Evolutionary conservation across 2,113 vertebrate genomes (phyloP).

Genomic region (Typhlomys cinereus): DNA sequence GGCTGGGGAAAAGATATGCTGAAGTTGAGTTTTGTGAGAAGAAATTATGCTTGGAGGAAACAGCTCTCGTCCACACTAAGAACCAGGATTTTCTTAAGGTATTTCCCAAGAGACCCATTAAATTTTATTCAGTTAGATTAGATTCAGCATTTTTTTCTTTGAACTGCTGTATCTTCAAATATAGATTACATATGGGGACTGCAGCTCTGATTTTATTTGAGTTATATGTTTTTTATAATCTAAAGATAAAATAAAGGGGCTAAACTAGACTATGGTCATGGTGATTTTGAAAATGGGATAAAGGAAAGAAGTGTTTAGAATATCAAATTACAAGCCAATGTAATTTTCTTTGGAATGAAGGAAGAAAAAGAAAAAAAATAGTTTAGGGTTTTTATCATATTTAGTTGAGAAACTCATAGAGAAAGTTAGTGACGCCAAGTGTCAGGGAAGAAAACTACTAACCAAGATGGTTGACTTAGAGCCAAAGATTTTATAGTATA

Average conservation of each 20-base stretch:
- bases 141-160: not conserved
- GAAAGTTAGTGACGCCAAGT: not conserved
- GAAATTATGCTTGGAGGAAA: not conserved
- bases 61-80: not conserved
- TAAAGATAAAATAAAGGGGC: not conserved
- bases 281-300: not conserved
- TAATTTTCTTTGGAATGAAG: not conserved
- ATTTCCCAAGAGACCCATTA: not conserved
- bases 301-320: not conserved
- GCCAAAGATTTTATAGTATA: not conserved
- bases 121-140: not conserved
- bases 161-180: not conserved
- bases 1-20: not conserved
- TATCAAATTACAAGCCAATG: not conserved
- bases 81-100: not conserved
- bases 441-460: not conserved
- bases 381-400: not conserved
- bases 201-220: too few relatives aligned
- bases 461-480: not conserved
- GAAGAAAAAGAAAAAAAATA: not conserved
- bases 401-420: not conserved
- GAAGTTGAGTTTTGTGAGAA: not conserved
- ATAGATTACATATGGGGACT: not conserved
- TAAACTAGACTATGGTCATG: not conserved
- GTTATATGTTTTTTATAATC: not conserved